Percentiles rank a stretch among this genome's conserved stretches.
Conservation (phyloP, 2,888 invertebrate genomes). For the Hirudinaria manillensis region DNA sequence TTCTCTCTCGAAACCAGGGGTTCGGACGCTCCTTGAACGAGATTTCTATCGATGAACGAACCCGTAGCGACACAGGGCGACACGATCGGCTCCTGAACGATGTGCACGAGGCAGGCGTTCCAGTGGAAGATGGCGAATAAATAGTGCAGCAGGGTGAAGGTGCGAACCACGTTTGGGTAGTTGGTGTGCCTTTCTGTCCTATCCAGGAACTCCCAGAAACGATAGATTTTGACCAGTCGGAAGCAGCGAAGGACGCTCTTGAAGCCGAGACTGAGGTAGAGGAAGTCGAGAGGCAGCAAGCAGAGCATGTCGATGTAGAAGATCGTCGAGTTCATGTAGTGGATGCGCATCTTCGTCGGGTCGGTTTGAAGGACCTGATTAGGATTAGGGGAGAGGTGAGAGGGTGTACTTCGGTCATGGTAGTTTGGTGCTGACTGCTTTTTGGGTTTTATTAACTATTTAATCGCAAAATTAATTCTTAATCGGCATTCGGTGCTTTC, state of each 20-base stretch:
- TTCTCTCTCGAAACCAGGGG: conserved; percentile 57
- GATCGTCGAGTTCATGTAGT: conserved; percentile 94
- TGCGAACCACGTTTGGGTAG: conserved; percentile 83
- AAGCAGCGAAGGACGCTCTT: conserved; percentile 80
- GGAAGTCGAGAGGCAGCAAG: conserved; percentile 90
- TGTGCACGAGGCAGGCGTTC: conserved; percentile 97
- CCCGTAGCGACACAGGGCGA: neutral
- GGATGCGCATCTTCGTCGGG: conserved; percentile 80
- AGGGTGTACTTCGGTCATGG: neutral
- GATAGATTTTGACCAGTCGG: conserved; percentile 91
- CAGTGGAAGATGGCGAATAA: conserved; percentile 96
- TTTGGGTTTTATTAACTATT: neutral
- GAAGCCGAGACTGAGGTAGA: conserved; percentile 88
- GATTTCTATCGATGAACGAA: neutral
- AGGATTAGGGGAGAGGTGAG: neutral
- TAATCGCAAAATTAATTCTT: neutral
- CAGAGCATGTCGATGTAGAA: conserved; percentile 98
- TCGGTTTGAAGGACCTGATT: conserved; percentile 76
- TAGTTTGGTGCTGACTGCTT: neutral
- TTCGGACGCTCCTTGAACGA: conserved; percentile 35
- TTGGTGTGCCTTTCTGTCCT: conserved; percentile 95
- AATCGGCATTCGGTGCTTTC: neutral
- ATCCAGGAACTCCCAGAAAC: conserved; percentile 97
- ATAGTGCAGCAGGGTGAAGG: conserved; percentile 65
- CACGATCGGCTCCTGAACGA: conserved; percentile 52